These are phyloP conservation scores for Gasteruption jaculator DNA, from an alignment of 2,888 invertebrate genomes.

Conservation along the genomic window DNA sequence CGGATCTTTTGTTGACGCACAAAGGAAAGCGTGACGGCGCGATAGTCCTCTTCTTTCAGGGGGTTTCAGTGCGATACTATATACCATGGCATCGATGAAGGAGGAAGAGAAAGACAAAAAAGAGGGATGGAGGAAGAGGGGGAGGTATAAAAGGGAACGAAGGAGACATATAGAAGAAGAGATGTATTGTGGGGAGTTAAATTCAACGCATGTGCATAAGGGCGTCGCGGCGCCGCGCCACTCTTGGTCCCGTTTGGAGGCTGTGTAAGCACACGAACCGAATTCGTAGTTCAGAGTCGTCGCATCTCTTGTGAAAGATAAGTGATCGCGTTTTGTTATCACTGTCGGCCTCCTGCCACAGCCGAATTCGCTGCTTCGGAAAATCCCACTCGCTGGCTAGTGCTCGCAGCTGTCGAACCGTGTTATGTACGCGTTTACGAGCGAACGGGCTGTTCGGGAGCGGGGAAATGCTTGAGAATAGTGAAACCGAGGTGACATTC, in stretches of 20 bases:
- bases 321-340: slow-evolving; percentile 30
- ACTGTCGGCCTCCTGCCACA: no score
- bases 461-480: not conserved
- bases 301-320: slow-evolving; percentile 47
- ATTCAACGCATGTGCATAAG: slow-evolving; percentile 51
- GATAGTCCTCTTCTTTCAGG: slow-evolving; percentile 34
- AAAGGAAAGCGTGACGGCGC: slow-evolving; percentile 43
- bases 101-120: slow-evolving; percentile 20
- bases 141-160: slow-evolving; percentile 15
- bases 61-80: no score
- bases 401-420: not conserved
- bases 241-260: slow-evolving; percentile 47
- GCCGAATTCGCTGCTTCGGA: not conserved
- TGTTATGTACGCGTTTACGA: not conserved
- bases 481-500: not conserved
- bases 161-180: slow-evolving; percentile 6
- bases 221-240: slow-evolving; percentile 48
- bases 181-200: slow-evolving; percentile 31
- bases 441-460: not conserved
- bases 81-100: slow-evolving; percentile 22
- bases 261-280: slow-evolving; percentile 45
- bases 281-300: slow-evolving; percentile 51
- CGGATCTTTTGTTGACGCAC: slow-evolving; percentile 41
- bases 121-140: slow-evolving; percentile 22
- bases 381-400: not conserved